These are phyloP conservation scores for Ecdyonurus torrentis DNA, from an alignment of 2,888 invertebrate genomes.

Conservation along the genomic window DNA sequence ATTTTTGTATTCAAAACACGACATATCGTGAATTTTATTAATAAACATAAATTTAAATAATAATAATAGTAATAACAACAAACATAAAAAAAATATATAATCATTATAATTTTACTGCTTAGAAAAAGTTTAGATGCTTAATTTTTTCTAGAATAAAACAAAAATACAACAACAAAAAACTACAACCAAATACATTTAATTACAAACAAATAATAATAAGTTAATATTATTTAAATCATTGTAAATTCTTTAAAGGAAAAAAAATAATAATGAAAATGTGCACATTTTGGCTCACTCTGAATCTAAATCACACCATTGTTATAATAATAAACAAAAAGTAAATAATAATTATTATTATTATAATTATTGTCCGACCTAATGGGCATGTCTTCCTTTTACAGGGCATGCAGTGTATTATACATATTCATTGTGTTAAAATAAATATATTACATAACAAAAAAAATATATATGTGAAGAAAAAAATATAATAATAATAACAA, in stretches of 20 bases:
- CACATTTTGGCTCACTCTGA: background rate
- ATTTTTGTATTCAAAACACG: background rate
- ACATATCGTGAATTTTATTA: background rate
- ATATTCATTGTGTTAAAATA: background rate
- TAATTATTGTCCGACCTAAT: background rate
- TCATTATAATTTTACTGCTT: no score
- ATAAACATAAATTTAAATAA: no score
- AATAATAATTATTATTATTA: background rate
- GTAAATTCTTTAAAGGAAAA: no score
- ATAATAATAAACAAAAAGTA: no score
- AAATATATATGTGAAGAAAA: no score
- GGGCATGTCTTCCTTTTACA: background rate
- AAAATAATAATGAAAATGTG: background rate
- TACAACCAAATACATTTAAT: background rate
- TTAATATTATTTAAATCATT: background rate
- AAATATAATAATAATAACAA: background rate
- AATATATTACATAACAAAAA: background rate
- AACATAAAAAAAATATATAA: no score
- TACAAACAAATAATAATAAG: no score
- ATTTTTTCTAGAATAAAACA: no score
- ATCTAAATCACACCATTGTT: background rate
- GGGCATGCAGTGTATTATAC: background rate
- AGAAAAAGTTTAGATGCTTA: background rate
- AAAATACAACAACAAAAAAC: no score
- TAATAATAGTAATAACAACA: no score